These are phyloP conservation scores for Symphodus melops DNA, from an alignment of 2,113 vertebrate genomes.

Conservation along the genomic window DNA sequence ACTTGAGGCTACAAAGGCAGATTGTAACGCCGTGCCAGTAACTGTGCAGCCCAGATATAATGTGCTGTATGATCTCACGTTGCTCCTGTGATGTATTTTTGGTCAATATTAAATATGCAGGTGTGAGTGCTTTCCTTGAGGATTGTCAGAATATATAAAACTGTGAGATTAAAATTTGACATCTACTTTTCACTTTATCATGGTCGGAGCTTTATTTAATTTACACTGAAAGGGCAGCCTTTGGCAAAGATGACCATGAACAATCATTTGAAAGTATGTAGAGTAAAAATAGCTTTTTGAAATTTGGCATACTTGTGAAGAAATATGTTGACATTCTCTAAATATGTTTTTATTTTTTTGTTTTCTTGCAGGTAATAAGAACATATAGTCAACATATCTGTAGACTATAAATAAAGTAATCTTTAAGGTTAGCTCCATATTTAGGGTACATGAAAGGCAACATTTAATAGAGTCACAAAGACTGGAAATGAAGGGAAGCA, in stretches of 20 bases:
- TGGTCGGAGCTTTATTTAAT: slow-evolving; percentile 15
- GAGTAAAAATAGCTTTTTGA: background rate
- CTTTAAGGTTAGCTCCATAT: background rate
- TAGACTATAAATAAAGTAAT: background rate
- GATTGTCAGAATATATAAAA: slow-evolving; percentile 29
- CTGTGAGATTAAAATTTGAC: slow-evolving; percentile 14
- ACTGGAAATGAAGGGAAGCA: background rate
- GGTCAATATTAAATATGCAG: slow-evolving; percentile 48
- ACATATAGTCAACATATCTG: background rate
- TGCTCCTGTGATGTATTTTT: slow-evolving; percentile 34
- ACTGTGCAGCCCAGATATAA: slow-evolving; percentile 70
- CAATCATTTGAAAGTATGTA: background rate
- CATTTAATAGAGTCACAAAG: background rate
- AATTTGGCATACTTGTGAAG: background rate
- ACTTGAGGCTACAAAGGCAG: slow-evolving; percentile 61
- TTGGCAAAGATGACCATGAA: background rate
- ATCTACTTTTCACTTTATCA: slow-evolving; percentile 23
- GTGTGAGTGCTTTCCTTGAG: slow-evolving; percentile 44
- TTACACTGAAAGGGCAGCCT: background rate
- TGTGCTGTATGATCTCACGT: slow-evolving; percentile 52
- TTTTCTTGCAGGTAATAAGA: background rate
- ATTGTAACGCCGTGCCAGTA: slow-evolving; percentile 67
- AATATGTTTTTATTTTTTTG: background rate
- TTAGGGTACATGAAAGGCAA: background rate
- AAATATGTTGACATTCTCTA: background rate